phyloP scores from a whole-genome alignment of 2,888 invertebrate genomes.

The Drosophila nigritarsus region DNA sequence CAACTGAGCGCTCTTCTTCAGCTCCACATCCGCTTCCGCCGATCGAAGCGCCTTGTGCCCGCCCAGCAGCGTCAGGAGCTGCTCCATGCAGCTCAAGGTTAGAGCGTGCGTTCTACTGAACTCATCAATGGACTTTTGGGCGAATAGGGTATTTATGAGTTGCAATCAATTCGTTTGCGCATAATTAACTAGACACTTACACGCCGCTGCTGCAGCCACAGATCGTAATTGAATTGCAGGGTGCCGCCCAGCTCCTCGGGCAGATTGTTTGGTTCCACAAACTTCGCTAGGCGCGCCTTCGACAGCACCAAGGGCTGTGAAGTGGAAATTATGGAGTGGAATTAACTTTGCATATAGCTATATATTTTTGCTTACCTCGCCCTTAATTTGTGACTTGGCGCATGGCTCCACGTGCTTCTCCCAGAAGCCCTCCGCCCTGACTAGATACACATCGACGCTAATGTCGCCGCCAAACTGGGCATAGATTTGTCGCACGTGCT shows the following conservation, averaged over 20 bases:
- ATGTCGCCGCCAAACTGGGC: conserved; percentile 86
- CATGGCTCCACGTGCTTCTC: conserved; percentile 91
- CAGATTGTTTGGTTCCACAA: conserved; percentile 89
- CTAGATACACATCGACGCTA: conserved; percentile 87
- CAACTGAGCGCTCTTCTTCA: conserved; percentile 86
- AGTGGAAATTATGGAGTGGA: neutral
- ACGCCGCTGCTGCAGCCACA: conserved; percentile 91
- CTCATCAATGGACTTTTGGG: conserved; percentile 88
- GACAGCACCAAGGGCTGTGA: conserved; percentile 90
- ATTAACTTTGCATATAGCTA: conserved; percentile 6
- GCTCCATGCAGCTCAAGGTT: conserved; percentile 87
- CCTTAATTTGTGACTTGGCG: conserved; percentile 87
- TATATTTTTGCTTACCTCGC: conserved; percentile 84
- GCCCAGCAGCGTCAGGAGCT: conserved; percentile 87
- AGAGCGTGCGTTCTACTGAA: conserved; percentile 88
- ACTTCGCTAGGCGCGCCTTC: conserved; percentile 88
- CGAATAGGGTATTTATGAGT: neutral
- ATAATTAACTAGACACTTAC: conserved; percentile 85
- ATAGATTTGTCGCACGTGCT: conserved; percentile 87
- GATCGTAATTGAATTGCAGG: conserved; percentile 89
- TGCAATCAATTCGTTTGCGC: neutral
- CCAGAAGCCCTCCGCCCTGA: conserved; percentile 91
- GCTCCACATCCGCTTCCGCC: conserved; percentile 87
- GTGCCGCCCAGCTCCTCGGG: conserved; percentile 90
- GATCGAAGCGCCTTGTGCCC: conserved; percentile 86